phyloP scores from a whole-genome alignment of 2,888 invertebrate species.

The Idaea dimidiata region DNA sequence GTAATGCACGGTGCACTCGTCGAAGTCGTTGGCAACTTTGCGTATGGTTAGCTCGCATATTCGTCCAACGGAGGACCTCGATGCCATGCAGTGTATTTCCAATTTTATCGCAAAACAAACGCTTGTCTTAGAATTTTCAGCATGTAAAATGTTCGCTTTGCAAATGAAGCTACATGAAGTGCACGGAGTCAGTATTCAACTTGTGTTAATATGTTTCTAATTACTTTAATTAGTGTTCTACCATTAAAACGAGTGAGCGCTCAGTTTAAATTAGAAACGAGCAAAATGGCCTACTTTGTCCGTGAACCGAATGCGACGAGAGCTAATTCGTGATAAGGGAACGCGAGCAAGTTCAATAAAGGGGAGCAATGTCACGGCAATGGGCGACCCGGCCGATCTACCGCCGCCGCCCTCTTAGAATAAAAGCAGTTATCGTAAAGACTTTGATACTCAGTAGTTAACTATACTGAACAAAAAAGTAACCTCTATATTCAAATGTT shows the following conservation, averaged over 20 bases:
- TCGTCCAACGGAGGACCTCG: slow-evolving; percentile 32
- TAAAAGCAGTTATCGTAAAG: slow-evolving; percentile 58
- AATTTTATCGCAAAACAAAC: neutral
- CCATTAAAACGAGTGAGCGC: slow-evolving; percentile 60
- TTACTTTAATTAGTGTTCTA: slow-evolving; percentile 72
- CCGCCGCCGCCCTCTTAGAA: slow-evolving; percentile 39
- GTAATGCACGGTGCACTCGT: slow-evolving; percentile 55
- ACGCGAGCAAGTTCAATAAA: slow-evolving; percentile 64
- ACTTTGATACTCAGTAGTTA: slow-evolving; percentile 31
- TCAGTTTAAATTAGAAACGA: slow-evolving; percentile 68
- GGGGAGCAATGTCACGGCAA: slow-evolving; percentile 60
- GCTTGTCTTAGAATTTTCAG: neutral
- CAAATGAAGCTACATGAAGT: neutral
- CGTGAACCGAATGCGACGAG: slow-evolving; percentile 67
- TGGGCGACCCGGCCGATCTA: slow-evolving; percentile 44
- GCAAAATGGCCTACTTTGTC: slow-evolving; percentile 66
- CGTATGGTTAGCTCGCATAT: slow-evolving; percentile 32
- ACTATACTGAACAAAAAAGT: slow-evolving; percentile 29
- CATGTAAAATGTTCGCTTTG: neutral
- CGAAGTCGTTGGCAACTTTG: slow-evolving; percentile 31
- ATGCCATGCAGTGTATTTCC: neutral
- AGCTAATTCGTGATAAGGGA: slow-evolving; percentile 74
- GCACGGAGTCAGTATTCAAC: slow-evolving; percentile 38
- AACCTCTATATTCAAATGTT: slow-evolving; percentile 17
- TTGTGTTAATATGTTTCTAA: slow-evolving; percentile 63